Base-by-base conservation (phyloP, 2,797 vertebrate species). In the Catostomus latipinnis region DNA sequence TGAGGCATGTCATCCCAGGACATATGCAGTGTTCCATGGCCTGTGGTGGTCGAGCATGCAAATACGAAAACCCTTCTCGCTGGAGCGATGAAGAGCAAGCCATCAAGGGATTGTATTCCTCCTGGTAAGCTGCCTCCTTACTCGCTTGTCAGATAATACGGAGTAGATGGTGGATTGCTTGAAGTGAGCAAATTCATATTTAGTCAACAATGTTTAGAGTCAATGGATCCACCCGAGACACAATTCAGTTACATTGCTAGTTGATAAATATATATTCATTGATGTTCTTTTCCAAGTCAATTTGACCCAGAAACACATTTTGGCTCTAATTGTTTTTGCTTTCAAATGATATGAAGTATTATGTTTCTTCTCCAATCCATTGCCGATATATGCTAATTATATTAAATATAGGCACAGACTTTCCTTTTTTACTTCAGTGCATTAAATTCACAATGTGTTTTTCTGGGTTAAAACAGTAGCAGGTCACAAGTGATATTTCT, bases 21-120 rank as follows among this genome's bases (percentile, higher is more conserved):
- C 95, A 95, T 87, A 92, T 99, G 97, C 97, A 98, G 84, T 99
- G 98, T 86, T 99, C 98, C 48, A 95, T 99, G 96, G 94, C 97
- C 0, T 99, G 98, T 46, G 97, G 98, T 0, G 97, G 98, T 3
- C 95, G 93, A 61, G 95, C 96, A 0, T 99, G 98, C 93, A 99
- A 99, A 91, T 99, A 99, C 0, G 98, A 99, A 89, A 99, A 98
- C 82, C 96, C 98, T 0, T 89, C 94, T n/a, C 96, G 97, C 79
- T 99, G 97, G 97, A 96, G 95, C 5, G 91, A 95, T 14, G 92
- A 96, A 84, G 96, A 98, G 46, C 97, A 99, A 88, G 97, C 95
- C 74, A 82, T 99, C 70, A 96, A 93, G 86, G 98, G 98, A 45
- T 92, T 99, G 73, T 99, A 98, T 89, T 99, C 98, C 0, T 99